Evolutionary conservation across 2,888 invertebrate genomes (phyloP).

Genomic region (Troides aeacus): DNA sequence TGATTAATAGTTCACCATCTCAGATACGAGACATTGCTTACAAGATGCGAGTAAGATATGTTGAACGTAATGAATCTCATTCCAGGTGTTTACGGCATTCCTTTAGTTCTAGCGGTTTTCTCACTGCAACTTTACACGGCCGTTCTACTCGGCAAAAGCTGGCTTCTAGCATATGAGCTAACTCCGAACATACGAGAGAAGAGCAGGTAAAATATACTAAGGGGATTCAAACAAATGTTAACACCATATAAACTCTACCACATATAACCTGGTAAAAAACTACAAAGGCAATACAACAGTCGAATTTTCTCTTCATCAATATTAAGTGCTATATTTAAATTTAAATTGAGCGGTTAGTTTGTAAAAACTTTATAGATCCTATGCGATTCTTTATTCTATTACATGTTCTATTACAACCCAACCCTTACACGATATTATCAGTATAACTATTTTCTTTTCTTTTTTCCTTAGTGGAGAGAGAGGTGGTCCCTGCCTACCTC

Average conservation of each 20-base stretch:
- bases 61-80: background rate
- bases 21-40: background rate
- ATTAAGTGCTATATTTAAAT: too few relatives aligned
- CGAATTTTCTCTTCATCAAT: too few relatives aligned
- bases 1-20: background rate
- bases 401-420: background rate
- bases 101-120: conserved; percentile 83
- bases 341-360: too few relatives aligned
- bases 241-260: too few relatives aligned
- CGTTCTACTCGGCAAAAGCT: conserved; percentile 87
- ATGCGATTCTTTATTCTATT: too few relatives aligned
- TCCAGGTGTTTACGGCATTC: conserved; percentile 85
- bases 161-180: conserved; percentile 88
- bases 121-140: conserved; percentile 90
- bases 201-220: conserved; percentile 56
- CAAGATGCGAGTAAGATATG: background rate
- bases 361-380: too few relatives aligned
- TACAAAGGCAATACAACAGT: too few relatives aligned
- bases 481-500: too few relatives aligned
- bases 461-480: too few relatives aligned
- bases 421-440: background rate
- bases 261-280: too few relatives aligned
- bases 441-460: conserved; percentile 19
- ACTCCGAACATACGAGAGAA: conserved; percentile 83
- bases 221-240: too few relatives aligned